Evolutionary conservation across 2,113 vertebrate species (phyloP).

Genomic region (Aptenodytes patagonicus): DNA sequence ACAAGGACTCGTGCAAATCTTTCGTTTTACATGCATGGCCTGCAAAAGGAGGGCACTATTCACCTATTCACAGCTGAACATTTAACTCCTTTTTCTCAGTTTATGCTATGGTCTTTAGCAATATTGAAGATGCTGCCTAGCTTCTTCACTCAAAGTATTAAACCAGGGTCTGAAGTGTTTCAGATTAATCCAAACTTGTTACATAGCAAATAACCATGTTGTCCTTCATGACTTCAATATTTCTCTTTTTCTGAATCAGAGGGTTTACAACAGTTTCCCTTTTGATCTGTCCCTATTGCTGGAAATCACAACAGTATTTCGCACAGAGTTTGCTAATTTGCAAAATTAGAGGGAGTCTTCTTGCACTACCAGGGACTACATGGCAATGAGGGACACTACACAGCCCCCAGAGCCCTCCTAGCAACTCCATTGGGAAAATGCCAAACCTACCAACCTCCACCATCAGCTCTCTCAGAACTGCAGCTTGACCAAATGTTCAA

Average conservation of each 20-base stretch:
- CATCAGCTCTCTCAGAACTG: background rate
- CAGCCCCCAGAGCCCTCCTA: background rate
- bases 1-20: background rate
- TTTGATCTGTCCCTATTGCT: background rate
- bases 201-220: background rate
- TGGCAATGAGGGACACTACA: background rate
- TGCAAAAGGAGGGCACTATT: background rate
- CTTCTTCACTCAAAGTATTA: background rate
- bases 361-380: background rate
- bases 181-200: background rate
- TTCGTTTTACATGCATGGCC: background rate
- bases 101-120: background rate
- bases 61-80: background rate
- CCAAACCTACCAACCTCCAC: background rate
- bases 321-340: background rate
- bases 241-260: background rate
- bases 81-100: background rate
- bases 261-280: background rate
- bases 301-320: background rate
- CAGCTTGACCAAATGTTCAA: background rate
- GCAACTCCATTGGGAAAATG: background rate
- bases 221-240: background rate
- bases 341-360: background rate
- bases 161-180: background rate
- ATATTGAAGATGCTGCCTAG: background rate